Conservation (phyloP, 2,888 invertebrate genomes). For the Euphydryas editha region DNA sequence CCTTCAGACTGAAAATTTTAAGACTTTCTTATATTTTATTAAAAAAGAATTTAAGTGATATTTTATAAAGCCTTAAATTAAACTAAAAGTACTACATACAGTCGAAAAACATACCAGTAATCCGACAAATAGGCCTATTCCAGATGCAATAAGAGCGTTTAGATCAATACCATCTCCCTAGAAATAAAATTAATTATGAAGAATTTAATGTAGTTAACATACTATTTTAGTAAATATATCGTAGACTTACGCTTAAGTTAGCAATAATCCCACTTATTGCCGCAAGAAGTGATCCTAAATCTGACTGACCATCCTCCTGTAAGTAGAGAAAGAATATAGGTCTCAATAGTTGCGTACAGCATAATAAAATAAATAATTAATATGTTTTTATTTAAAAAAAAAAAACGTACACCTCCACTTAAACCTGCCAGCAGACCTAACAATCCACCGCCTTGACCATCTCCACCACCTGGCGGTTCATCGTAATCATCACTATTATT, state of each 20-base stretch:
- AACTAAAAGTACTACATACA: background rate
- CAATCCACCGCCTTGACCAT: slow-evolving; percentile 76
- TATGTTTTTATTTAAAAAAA: background rate
- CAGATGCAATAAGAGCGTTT: slow-evolving; percentile 72
- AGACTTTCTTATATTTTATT: too few species aligned
- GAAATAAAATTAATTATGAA: slow-evolving; percentile 42
- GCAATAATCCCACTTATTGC: slow-evolving; percentile 75
- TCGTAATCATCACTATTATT: slow-evolving; percentile 55
- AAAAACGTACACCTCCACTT: slow-evolving; percentile 70
- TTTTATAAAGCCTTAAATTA: background rate
- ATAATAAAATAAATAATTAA: too few species aligned
- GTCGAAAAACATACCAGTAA: slow-evolving; percentile 62
- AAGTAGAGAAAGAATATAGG: slow-evolving; percentile 41
- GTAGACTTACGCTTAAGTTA: slow-evolving; percentile 74
- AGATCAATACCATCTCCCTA: slow-evolving; percentile 78
- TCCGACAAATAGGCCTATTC: slow-evolving; percentile 73
- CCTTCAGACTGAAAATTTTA: slow-evolving; percentile 73
- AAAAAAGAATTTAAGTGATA: background rate
- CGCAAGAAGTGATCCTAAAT: slow-evolving; percentile 72
- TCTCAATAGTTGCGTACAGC: background rate
- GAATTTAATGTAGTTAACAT: background rate
- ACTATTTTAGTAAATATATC: background rate
- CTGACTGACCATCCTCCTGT: slow-evolving; percentile 76
- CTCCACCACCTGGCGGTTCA: slow-evolving; percentile 70
- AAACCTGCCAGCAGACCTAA: slow-evolving; percentile 73